phyloP scores from a whole-genome alignment of 2,113 vertebrate genomes.

The Epinephelus lanceolatus region DNA sequence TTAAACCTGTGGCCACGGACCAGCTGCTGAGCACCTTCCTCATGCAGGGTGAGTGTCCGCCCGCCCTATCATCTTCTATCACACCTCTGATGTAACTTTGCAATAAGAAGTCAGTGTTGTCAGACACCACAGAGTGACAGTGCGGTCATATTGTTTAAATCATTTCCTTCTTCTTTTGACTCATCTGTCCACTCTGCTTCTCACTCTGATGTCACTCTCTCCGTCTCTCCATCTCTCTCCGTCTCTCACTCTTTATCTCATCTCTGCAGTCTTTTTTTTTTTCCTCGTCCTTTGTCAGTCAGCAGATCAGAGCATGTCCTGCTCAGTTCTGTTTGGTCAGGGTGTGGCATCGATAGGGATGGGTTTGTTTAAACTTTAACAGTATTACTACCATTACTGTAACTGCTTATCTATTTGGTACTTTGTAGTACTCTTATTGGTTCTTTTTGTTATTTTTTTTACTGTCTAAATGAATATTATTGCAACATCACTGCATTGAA shows the following conservation, averaged over 20 bases:
- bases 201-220: not conserved
- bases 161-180: not conserved
- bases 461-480: too few species aligned
- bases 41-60: slow-evolving; percentile 87
- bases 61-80: not conserved
- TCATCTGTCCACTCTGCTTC: not conserved
- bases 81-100: not conserved
- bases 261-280: not conserved
- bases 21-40: slow-evolving; percentile 96
- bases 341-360: not conserved
- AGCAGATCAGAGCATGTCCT: not conserved
- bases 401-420: too few species aligned
- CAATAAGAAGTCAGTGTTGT: not conserved
- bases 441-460: too few species aligned
- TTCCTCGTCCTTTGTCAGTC: not conserved
- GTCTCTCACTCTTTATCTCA: not conserved
- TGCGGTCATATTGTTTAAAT: not conserved
- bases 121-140: not conserved
- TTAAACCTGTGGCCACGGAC: slow-evolving; percentile 96
- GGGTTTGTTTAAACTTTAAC: too few species aligned
- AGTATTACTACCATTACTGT: too few species aligned
- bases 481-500: too few species aligned
- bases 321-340: not conserved
- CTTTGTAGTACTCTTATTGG: too few species aligned
- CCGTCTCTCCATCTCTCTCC: not conserved